A percentile compares a stretch with the other conserved stretches of the same genome.
Conservation (phyloP, 2,113 vertebrate species). For the Xiphophorus couchianus region DNA sequence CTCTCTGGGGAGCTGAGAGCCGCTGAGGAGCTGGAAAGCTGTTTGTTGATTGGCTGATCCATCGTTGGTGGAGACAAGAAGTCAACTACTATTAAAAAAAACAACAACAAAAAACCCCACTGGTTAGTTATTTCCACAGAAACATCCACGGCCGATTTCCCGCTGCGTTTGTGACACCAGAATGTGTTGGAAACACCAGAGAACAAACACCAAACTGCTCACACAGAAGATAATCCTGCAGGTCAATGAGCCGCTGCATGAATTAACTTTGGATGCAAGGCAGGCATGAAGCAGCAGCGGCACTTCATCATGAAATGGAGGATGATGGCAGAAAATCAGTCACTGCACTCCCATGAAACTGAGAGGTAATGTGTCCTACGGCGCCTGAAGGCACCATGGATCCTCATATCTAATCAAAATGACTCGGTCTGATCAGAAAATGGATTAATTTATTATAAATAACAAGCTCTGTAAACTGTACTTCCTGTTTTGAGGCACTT, state of each 20-base stretch:
- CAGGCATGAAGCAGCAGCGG: slow-evolving; percentile 25
- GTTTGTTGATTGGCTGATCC: slow-evolving; percentile 68
- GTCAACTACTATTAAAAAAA: slow-evolving; percentile 51
- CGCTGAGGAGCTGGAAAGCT: slow-evolving; percentile 73
- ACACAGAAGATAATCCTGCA: slow-evolving; percentile 16
- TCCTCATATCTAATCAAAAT: neutral
- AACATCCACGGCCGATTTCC: neutral
- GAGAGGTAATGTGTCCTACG: neutral
- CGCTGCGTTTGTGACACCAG: neutral
- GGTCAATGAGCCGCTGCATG: slow-evolving; percentile 30
- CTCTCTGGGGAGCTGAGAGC: slow-evolving; percentile 67
- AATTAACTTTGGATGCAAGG: slow-evolving; percentile 44
- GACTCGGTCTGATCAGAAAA: neutral
- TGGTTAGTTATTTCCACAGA: neutral
- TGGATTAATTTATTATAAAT: neutral
- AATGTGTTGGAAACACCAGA: slow-evolving; percentile 1
- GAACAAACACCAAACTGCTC: slow-evolving; percentile 12
- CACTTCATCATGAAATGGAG: slow-evolving; percentile 41
- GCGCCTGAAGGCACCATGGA: slow-evolving; percentile 18
- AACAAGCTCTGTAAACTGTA: neutral
- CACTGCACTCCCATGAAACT: neutral
- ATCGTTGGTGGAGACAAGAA: slow-evolving; percentile 63
- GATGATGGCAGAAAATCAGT: slow-evolving; percentile 7
- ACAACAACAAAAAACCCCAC: neutral
- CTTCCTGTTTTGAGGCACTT: neutral